phyloP scores from a whole-genome alignment of 2,888 invertebrate genomes.

The Mesorhabditis spiculigera region DNA sequence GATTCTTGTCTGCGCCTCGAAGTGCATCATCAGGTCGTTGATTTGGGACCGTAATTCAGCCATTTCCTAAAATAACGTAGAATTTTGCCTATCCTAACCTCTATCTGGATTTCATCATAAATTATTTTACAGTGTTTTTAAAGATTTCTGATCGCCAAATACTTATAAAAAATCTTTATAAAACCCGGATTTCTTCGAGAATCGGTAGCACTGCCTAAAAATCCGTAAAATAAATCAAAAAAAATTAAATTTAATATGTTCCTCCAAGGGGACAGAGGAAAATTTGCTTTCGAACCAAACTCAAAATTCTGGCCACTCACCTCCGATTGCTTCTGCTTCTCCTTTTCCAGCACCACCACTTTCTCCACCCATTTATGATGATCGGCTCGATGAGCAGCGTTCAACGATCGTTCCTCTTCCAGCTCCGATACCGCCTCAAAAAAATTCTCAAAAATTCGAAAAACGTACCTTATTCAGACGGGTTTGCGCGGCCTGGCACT shows the following conservation, averaged over 20 bases:
- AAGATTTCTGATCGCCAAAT: neutral
- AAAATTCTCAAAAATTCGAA: neutral
- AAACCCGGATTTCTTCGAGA: neutral
- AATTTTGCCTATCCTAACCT: no score
- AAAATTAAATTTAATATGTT: no score
- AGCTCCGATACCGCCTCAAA: conserved; percentile 29
- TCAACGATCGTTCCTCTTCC: conserved; percentile 64
- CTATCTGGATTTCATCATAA: neutral
- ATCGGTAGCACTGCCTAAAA: no score
- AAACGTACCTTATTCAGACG: conserved; percentile 64
- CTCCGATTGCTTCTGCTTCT: conserved; percentile 60
- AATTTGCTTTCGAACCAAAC: no score
- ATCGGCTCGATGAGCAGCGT: conserved; percentile 74
- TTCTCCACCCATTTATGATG: conserved; percentile 69
- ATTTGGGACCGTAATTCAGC: conserved; percentile 84
- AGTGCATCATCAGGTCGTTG: conserved; percentile 91
- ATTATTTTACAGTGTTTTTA: neutral
- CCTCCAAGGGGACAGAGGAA: no score
- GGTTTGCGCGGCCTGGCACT: conserved; percentile 71
- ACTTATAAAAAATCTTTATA: neutral
- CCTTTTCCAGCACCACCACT: conserved; percentile 63
- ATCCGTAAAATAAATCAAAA: no score
- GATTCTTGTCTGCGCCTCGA: conserved; percentile 76
- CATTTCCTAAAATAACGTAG: conserved; percentile 66
- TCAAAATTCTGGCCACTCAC: no score